phyloP scores from a whole-genome alignment of 1,140 invertebrate species.

The Cydia pomonella region DNA sequence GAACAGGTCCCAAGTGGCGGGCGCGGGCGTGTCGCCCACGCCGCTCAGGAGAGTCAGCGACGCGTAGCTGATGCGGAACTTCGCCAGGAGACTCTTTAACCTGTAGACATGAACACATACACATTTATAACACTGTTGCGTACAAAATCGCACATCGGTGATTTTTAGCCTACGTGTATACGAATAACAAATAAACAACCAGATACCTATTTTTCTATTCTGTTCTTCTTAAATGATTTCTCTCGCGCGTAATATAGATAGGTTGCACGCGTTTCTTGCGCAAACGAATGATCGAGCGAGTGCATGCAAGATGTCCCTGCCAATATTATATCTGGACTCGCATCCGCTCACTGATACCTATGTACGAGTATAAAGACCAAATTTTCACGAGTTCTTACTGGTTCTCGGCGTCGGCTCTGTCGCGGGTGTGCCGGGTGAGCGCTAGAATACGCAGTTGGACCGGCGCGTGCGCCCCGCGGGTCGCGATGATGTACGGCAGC shows the following conservation, averaged over 20 bases:
- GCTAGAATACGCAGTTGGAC: slow-evolving; percentile 96
- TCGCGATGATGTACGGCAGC: slow-evolving; percentile 95
- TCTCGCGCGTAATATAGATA: too few relatives aligned
- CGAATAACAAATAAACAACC: too few relatives aligned
- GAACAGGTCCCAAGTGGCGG: slow-evolving; percentile 86
- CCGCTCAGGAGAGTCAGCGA: slow-evolving; percentile 95
- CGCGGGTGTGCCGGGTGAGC: slow-evolving; percentile 90
- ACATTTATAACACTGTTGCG: background rate
- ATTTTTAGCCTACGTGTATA: too few relatives aligned
- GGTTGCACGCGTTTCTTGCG: too few relatives aligned
- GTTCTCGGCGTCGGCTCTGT: slow-evolving; percentile 93
- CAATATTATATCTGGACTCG: too few relatives aligned
- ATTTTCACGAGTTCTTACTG: slow-evolving; percentile 82
- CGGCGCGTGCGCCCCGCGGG: slow-evolving; percentile 89
- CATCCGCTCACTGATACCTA: too few relatives aligned
- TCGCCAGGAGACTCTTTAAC: slow-evolving; percentile 94
- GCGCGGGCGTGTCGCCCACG: slow-evolving; percentile 86
- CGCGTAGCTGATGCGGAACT: slow-evolving; percentile 96
- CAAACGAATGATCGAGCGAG: too few relatives aligned
- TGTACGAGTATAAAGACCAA: too few relatives aligned
- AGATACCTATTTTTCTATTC: too few relatives aligned
- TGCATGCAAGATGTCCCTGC: too few relatives aligned
- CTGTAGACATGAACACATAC: slow-evolving; percentile 77
- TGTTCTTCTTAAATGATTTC: too few relatives aligned
- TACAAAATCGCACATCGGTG: too few relatives aligned